Evolutionary conservation across 2,888 invertebrate genomes (phyloP), one percentile per base, ranked within the genome.

Genomic region (Mellilla xanthometata): DNA sequence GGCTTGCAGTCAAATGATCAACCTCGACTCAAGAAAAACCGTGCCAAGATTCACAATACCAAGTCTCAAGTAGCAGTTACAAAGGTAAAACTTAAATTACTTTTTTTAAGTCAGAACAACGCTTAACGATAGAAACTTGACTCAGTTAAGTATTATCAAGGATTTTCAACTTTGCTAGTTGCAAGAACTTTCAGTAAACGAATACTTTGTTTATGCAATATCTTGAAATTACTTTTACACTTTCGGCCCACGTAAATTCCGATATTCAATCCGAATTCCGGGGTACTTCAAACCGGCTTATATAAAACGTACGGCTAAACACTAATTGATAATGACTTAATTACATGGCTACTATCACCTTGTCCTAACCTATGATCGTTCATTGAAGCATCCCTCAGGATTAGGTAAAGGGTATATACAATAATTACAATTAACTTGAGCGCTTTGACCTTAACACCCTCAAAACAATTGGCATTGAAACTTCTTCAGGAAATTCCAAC

Each of bases 331-430:
- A 74, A 71, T 73, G 62, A 71, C 76, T 78, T 77, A 78, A 63
- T 57, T 60, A 73, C 55, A 58, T 40, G 82, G 79, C 84, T 87
- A 86, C 76, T 87, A 87, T 88, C 88, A 87, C 88, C 79, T 78
- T 81, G 74, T 76, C 70, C 79, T 87, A 85, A 79, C 82, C 85
- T 87, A 86, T 80, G 81, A 83, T 81, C 47, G 48, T 77, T 68
- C 54, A 72, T 72, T 61, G 69, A 84, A 88, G 84, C 85, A 67
- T 81, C 68, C 68, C 58, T 75, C 74, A 75, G 58, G 61, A 54
- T 68, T 47, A 52, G 53, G 58, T 58, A 57, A 55, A 59, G 70
- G 66, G 54, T 85, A 86, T 86, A 72, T 87, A 86, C 86, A 87
- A 52, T 83, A 78, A 79, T 83, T 84, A 84, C 81, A 82, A 72